Conservation (phyloP, 2,888 invertebrate species). For the Cryptus viduatorius region DNA sequence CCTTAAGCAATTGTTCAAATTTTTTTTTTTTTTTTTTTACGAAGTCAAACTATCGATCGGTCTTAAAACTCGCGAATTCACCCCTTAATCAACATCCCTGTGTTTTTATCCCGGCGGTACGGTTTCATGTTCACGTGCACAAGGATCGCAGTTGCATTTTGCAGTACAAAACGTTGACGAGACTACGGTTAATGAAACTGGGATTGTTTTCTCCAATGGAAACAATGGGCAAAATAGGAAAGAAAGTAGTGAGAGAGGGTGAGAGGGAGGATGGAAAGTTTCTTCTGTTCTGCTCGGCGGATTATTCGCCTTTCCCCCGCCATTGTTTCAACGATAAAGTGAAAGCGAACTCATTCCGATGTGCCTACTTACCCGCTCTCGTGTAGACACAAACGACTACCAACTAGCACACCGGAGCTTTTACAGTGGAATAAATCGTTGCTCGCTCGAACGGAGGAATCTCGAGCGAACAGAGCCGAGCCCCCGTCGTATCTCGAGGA, state of each 20-base stretch:
- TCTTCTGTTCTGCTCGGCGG: conserved; percentile 13
- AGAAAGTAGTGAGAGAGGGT: no score
- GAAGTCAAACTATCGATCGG: no score
- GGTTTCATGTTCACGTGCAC: no score
- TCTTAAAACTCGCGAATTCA: no score
- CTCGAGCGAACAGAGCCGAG: conserved; percentile 37
- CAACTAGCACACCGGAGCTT: conserved; percentile 16
- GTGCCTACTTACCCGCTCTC: conserved; percentile 11
- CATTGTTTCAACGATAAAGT: conserved; percentile 42
- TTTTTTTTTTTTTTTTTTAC: background rate
- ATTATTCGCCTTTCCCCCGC: conserved; percentile 33
- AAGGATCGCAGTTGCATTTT: no score
- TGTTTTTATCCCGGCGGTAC: no score
- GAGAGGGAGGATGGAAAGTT: conserved; percentile 1
- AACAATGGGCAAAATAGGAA: background rate
- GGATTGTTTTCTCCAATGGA: conserved; percentile 8
- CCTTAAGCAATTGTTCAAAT: background rate
- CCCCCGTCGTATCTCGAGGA: conserved; percentile 37
- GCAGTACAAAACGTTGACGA: no score
- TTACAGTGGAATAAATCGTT: conserved; percentile 61
- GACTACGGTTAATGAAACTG: background rate
- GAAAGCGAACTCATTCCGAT: conserved; percentile 13
- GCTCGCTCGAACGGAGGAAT: conserved; percentile 20
- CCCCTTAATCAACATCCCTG: no score
- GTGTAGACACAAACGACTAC: conserved; percentile 28